A percentile compares a stretch with the other conserved stretches of the same genome.
phyloP scores from a whole-genome alignment of 1,140 invertebrate species.

The Tachypleus tridentatus region DNA sequence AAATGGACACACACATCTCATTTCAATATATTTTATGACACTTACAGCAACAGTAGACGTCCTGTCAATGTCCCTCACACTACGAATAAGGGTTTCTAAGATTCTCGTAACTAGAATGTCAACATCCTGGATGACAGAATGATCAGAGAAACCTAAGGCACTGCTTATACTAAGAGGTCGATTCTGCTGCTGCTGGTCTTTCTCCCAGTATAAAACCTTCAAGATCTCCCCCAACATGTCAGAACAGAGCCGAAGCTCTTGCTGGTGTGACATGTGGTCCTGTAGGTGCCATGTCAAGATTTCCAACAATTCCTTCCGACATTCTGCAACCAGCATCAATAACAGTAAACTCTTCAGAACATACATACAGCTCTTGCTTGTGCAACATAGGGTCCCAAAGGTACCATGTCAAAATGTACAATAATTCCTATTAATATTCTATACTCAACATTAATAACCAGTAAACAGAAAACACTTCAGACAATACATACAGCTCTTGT shows the following conservation, averaged over 20 bases:
- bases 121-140: slow-evolving; percentile 13
- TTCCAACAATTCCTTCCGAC: neutral
- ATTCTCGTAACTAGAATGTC: slow-evolving; percentile 17
- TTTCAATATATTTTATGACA: neutral
- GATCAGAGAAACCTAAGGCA: neutral
- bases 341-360: no score
- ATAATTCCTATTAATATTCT: no score
- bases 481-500: no score
- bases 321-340: no score
- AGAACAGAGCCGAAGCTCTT: slow-evolving; percentile 71
- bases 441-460: no score
- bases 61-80: slow-evolving; percentile 15
- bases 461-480: no score
- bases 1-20: no score
- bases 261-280: slow-evolving; percentile 49
- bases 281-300: neutral
- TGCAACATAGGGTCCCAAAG: no score
- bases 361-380: no score
- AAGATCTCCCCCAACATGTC: slow-evolving; percentile 80
- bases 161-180: neutral
- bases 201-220: slow-evolving; percentile 49
- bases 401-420: no score
- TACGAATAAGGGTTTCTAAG: slow-evolving; percentile 15
- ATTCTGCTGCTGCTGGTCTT: slow-evolving; percentile 1
- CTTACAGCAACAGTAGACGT: slow-evolving; percentile 13